Conservation (phyloP, 2,113 vertebrate genomes). For the Orycteropus afer region DNA sequence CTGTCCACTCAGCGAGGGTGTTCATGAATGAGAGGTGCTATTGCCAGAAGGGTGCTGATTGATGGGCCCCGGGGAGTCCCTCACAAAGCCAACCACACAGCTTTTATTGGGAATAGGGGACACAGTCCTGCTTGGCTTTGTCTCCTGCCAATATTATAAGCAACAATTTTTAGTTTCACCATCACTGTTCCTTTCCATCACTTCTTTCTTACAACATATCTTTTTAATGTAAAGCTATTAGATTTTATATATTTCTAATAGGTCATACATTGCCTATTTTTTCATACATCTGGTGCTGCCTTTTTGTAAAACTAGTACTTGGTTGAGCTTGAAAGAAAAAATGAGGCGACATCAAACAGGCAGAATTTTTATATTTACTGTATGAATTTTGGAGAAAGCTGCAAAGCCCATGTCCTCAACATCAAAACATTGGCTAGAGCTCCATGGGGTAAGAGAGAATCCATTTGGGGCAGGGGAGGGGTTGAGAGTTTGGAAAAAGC, state of each 20-base stretch:
- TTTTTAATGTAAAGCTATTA: constrained; percentile 84
- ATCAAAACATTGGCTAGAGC: constrained; percentile 51
- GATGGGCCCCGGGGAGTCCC: background rate
- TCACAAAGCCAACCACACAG: constrained; percentile 20
- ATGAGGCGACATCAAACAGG: constrained; percentile 42
- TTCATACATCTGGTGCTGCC: constrained; percentile 88
- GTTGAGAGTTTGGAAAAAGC: background rate
- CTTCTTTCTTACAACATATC: constrained; percentile 82
- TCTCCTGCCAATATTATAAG: constrained; percentile 71
- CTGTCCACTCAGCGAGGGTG: constrained; percentile 50
- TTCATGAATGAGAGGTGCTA: background rate
- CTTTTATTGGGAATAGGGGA: background rate
- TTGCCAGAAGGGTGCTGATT: background rate
- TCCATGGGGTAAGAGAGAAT: constrained; percentile 31
- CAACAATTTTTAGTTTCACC: constrained; percentile 73
- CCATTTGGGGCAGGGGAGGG: background rate
- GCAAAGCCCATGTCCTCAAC: constrained; percentile 22
- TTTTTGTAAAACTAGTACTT: constrained; percentile 78
- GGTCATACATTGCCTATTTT: constrained; percentile 85
- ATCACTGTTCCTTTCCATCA: constrained; percentile 74
- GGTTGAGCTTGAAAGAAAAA: constrained; percentile 79
- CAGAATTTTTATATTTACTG: constrained; percentile 69
- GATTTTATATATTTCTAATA: constrained; percentile 85
- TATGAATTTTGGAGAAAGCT: constrained; percentile 21
- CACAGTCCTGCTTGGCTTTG: constrained; percentile 34